A percentile compares a stretch with the other conserved stretches of the same genome.
Evolutionary conservation across 2,888 invertebrate genomes (phyloP).

Genomic region (Fragum whitleyi): DNA sequence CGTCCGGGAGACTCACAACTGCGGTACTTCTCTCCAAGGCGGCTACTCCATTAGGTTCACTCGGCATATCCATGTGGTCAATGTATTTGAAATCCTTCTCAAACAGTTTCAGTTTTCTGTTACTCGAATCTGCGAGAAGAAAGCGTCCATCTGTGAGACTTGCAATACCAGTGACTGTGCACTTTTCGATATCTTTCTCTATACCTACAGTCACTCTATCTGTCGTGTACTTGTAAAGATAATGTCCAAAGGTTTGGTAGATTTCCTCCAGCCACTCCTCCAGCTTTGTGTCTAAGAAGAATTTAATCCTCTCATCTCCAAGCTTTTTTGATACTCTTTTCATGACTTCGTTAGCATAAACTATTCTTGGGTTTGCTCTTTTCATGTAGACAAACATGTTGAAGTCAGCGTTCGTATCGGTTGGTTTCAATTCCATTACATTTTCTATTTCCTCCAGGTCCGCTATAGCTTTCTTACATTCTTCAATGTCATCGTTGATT

Average conservation of each 20-base stretch:
- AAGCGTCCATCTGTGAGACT: slow-evolving; percentile 40
- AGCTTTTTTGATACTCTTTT: slow-evolving; percentile 1
- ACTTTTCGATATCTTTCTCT: slow-evolving; percentile 40
- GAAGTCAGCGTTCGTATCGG: slow-evolving; percentile 23
- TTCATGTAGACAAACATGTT: slow-evolving; percentile 49
- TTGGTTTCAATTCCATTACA: slow-evolving; percentile 18
- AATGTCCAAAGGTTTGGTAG: slow-evolving; percentile 39
- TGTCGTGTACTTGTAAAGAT: slow-evolving; percentile 45
- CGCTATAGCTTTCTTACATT: slow-evolving; percentile 2
- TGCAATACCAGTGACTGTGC: slow-evolving; percentile 47
- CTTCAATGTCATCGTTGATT: slow-evolving; percentile 28
- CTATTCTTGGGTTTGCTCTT: slow-evolving; percentile 37
- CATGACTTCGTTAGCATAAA: slow-evolving; percentile 7
- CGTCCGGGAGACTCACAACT: slow-evolving; percentile 45
- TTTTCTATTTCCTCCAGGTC: slow-evolving; percentile 12
- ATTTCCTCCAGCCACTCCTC: slow-evolving; percentile 40
- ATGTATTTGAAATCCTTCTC: slow-evolving; percentile 46
- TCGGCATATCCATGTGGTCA: slow-evolving; percentile 34
- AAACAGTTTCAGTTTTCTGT: slow-evolving; percentile 45
- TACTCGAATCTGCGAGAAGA: slow-evolving; percentile 45
- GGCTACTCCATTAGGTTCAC: slow-evolving; percentile 42
- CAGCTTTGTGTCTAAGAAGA: slow-evolving; percentile 39
- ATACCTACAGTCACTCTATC: slow-evolving; percentile 33
- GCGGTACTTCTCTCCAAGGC: slow-evolving; percentile 45
- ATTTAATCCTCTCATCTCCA: slow-evolving; percentile 25